Evolutionary conservation across 1,140 invertebrate genomes (phyloP), one percentile per base, ranked within the genome.

Genomic region (Ctenoplectra terminalis): DNA sequence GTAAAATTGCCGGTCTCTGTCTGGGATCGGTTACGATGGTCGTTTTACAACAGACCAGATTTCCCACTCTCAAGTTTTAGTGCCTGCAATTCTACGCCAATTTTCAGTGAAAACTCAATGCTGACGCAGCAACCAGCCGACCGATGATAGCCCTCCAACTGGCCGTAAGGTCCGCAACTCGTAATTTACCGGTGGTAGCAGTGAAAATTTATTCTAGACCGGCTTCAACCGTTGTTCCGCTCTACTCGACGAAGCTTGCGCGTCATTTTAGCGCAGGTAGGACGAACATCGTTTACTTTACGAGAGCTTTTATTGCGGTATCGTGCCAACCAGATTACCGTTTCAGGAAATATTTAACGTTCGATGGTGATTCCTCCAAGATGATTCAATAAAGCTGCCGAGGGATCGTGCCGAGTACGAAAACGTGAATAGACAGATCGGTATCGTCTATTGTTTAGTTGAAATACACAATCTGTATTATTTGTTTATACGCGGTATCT

Each of bases 141-240:
- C 13, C 40, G 23, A 71, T 40, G 54, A 70, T 72, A 37, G 34
- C 43, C 46, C 69, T 20, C 20, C 2, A 6, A 20, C 6, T 17
- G 9, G n/a, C 52, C 66, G 13, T 70, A 48, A 78, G 66, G 8
- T 13, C 5, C 17, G 26, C 4, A 40, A 58, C 58, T 72, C 37
- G 26, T 63, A 61, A 80, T 63, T 80, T 63, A 60, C 37, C 26
- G 34, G 26, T 26, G 56, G 58, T 80, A 43, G 46, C 56, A 52
- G 73, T 52, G 34, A 54, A 43, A 52, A 61, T 72, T 58, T 78
- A 78, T 69, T 63, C 46, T 52, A 61, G 26, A 40, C 29, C 69
- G 3, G 6, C 34, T 63, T 17, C 46, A 26, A 72, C 26, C 7
- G 7, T 61, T 31, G 3, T 37, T 31, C 7, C 9, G 20, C 29